Base-by-base conservation (phyloP, 1,140 invertebrate species). In the Neocloeon triangulifer region DNA sequence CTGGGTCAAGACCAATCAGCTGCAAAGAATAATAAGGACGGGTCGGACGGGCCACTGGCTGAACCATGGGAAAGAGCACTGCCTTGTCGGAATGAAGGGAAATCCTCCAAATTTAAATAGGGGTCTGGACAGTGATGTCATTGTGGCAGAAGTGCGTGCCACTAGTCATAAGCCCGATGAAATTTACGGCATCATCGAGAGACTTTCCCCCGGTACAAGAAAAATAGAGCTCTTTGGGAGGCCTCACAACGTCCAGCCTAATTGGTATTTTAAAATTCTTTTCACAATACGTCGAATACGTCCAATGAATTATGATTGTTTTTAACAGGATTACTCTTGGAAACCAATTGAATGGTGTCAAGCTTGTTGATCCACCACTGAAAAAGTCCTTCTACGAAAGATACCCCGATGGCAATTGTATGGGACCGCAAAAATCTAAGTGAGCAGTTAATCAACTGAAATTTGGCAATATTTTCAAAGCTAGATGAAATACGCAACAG, bases 1-100 rank as follows among this genome's bases (percentile, higher is more conserved):
- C 41, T 97, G 92, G 92, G 91, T 97, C 3, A 97, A 97, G 58
- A 96, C 91, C 0, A 97, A 97, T 59, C 92, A 97, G 47, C 53
- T 97, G 36, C 92, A 97, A 51, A 60, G 89, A 39, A 95, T 97
- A 37, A 97, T 97, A 42, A 61, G 92, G 28, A 96, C 92, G 0
- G 92, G 91, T 1, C 62, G 89, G 34, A 95, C 89, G 0, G 91
- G 89, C 0, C 92, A 97, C 58, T 97, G 92, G 92, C 54, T 97
- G 3, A 97, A 97, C 53, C 92, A 97, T 52, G 92, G 91, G 10
- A 97, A 97, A 53, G 92, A 97, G 52, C 92, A 97, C 49, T 97
- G 92, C 58, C 54, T 97, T 39, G 58, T 89, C 17, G 89, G 89
- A 13, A 86, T 91, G 68, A 96, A 96, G 55, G 92, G 91, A 0